Base-by-base conservation (phyloP, 2,113 vertebrate species). In the Symphodus melops region DNA sequence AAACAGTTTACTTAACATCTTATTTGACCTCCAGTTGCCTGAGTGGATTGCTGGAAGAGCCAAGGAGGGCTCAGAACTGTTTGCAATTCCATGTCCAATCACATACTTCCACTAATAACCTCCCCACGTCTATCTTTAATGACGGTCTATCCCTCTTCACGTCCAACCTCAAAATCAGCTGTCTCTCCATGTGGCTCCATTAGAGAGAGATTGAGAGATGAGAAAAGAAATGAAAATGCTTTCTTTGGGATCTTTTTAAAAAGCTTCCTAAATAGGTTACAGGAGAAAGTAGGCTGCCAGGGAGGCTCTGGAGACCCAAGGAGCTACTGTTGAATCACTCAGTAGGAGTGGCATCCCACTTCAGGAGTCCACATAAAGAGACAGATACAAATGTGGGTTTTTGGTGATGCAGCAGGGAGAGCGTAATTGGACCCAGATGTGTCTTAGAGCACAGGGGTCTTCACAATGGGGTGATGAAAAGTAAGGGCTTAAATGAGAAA, bases 231-330 rank as follows among this genome's bases (percentile, higher is more conserved):
- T 84, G 81, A 92, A 88, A 83, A 85, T 75, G 83, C 91, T 90
- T 92, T 92, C 90, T 86, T 85, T 93, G 89, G 91, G 91, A 90
- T 91, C 88, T 83, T 90, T 93, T 92, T 83, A 91, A 92, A 92
- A 93, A 92, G 89, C 87, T 77, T 86, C 71, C 86, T 90, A 95
- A 94, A 89, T 95, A 93, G 94, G 94, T 93, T 94, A 92, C 72
- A 89, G 85, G 88, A 83, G 77, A 92, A 95, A 95, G 83, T 95
- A 94, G 94, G 94, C 90, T 93, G 88, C 62, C 54, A 70, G 80
- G 79, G 57, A 86, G 76, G 72, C 93, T 91, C 91, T 33, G 81
- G 93, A 91, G 93, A 91, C 84, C 75, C 20, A 68, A 85, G 87
- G 79, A 89, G 92, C 83, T 88, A 85, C 85, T 82, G 83, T 83